These are phyloP conservation scores for Abramis brama DNA, from an alignment of 2,113 vertebrate genomes.

Conservation along the genomic window DNA sequence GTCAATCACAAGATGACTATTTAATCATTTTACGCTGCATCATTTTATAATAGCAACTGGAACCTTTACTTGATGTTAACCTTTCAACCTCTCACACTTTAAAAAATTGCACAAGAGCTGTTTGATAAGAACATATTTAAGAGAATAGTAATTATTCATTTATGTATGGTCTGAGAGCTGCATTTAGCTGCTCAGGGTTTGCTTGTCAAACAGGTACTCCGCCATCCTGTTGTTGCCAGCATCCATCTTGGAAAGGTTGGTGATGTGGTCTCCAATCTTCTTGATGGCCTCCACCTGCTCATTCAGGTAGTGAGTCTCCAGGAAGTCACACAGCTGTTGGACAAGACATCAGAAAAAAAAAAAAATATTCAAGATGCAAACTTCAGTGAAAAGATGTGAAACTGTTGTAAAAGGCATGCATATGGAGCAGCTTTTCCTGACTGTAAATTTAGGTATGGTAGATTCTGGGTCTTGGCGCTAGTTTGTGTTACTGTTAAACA, in stretches of 20 bases:
- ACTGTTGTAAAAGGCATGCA: background rate
- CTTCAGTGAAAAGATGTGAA: background rate
- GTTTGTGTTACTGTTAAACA: too few relatives aligned
- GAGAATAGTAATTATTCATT: background rate
- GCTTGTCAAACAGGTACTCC: slow-evolving; percentile 97
- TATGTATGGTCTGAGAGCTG: background rate
- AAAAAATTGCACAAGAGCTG: background rate
- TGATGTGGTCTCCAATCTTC: slow-evolving; percentile 83
- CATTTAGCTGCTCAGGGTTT: slow-evolving; percentile 82
- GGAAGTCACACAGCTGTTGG: slow-evolving; percentile 82
- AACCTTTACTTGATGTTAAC: background rate
- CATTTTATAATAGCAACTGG: background rate
- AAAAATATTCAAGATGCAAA: too few relatives aligned
- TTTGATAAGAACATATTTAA: background rate
- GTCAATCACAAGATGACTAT: background rate
- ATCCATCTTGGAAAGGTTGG: slow-evolving; percentile 78
- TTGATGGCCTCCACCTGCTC: slow-evolving; percentile 96
- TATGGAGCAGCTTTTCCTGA: background rate
- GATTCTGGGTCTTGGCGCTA: too few relatives aligned
- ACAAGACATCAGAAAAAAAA: slow-evolving; percentile 5
- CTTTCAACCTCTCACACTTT: background rate
- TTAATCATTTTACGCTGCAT: background rate
- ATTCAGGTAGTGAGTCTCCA: slow-evolving; percentile 91
- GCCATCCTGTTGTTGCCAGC: slow-evolving; percentile 83
- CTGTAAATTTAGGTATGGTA: too few relatives aligned